Percentiles rank a stretch among this genome's conserved stretches.
phyloP scores from a whole-genome alignment of 2,797 vertebrate species.

The Melopsittacus undulatus region DNA sequence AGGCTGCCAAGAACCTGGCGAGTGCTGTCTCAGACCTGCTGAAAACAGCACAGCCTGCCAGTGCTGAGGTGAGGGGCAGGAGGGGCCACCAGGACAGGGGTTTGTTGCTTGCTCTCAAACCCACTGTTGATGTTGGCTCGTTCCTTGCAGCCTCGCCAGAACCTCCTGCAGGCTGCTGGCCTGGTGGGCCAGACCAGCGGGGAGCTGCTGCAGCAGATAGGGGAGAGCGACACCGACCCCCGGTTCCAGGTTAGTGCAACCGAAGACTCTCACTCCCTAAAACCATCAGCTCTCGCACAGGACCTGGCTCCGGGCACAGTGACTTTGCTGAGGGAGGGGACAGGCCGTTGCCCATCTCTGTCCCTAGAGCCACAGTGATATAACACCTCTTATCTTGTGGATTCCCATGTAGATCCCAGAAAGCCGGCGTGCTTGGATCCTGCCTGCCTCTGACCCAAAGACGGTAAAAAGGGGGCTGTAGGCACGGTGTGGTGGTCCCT shows the following conservation, averaged over 20 bases:
- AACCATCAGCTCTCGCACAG: not conserved
- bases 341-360: not conserved
- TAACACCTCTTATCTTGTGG: slow-evolving; percentile 69
- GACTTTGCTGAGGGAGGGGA: not conserved
- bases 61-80: slow-evolving; percentile 83
- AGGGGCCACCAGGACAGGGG: not conserved
- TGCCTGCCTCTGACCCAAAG: slow-evolving; percentile 58
- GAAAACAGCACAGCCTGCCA: slow-evolving; percentile 93
- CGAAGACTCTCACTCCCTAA: not conserved
- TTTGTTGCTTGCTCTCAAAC: not conserved
- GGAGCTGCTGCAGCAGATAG: slow-evolving; percentile 94
- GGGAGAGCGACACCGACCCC: slow-evolving; percentile 92
- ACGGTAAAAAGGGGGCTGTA: slow-evolving; percentile 65
- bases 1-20: slow-evolving; percentile 94
- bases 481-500: not conserved
- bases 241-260: slow-evolving; percentile 89
- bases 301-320: not conserved
- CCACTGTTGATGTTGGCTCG: not conserved
- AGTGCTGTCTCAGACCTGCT: slow-evolving; percentile 92
- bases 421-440: slow-evolving; percentile 55
- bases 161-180: slow-evolving; percentile 93
- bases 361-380: not conserved
- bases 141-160: slow-evolving; percentile 90
- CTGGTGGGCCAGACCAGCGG: slow-evolving; percentile 94
- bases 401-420: slow-evolving; percentile 75